phyloP scores from a whole-genome alignment of 2,797 vertebrate species.

The Sebastiscus tertius region DNA sequence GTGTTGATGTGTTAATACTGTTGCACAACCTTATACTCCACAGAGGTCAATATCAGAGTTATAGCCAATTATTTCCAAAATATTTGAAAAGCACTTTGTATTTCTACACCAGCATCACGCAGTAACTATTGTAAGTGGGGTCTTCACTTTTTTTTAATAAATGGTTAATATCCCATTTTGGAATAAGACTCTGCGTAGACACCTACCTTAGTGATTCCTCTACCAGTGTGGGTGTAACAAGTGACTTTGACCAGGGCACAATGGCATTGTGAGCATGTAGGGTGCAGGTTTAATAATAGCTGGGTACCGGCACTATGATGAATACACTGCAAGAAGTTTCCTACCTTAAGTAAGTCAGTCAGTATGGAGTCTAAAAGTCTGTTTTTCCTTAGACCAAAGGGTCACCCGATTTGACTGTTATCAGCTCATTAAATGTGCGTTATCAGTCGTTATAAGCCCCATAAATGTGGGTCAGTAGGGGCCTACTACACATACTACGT shows the following conservation, averaged over 20 bases:
- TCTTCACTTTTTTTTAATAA: constrained; percentile 7
- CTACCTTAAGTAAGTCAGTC: not conserved
- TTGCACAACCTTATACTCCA: not conserved
- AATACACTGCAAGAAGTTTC: constrained; percentile 33
- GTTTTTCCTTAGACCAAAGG: not conserved
- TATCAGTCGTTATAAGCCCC: too few relatives aligned
- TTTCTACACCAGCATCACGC: not conserved
- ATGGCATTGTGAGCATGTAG: constrained; percentile 37
- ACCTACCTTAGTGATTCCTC: constrained; percentile 33
- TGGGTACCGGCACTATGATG: constrained; percentile 10
- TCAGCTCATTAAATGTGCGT: too few relatives aligned
- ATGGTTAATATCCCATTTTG: constrained; percentile 16
- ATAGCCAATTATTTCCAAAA: not conserved
- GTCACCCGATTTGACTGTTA: too few relatives aligned
- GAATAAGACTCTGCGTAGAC: constrained; percentile 4
- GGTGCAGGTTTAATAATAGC: constrained; percentile 56
- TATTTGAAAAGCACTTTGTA: not conserved
- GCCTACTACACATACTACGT: too few relatives aligned
- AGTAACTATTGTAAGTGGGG: not conserved
- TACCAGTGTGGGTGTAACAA: constrained; percentile 43
- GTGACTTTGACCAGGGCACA: constrained; percentile 56
- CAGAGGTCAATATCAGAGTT: not conserved
- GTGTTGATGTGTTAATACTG: not conserved
- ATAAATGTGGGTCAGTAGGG: too few relatives aligned
- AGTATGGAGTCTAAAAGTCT: not conserved